Base-by-base conservation (phyloP, 1,140 invertebrate genomes). In the Hylyphantes graminicola region DNA sequence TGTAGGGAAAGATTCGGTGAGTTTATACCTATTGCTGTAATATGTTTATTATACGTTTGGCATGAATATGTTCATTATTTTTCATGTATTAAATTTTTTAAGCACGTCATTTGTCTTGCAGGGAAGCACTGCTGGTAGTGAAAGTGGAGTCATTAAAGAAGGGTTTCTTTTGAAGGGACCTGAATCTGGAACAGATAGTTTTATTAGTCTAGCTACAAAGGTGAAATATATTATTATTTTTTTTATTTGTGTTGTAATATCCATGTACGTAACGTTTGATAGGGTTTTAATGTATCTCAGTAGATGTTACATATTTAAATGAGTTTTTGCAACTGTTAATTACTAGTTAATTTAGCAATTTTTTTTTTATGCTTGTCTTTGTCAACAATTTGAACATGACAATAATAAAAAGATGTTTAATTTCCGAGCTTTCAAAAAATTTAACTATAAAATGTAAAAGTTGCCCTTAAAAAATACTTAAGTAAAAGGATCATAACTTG, bases 131-230 rank as follows among this genome's bases (percentile, higher is more conserved):
- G 21, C 53, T 63, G 82, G 73, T 15, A 85, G 74, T 77, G 82
- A 76, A 50, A 93, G 94, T 89, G 92, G 93, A 64, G 94, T 96
- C 76, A 94, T 94, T 50, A 97, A 96, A 90, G 94, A 96, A 90
- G 96, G 96, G 0, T 97, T 94, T 90, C 89, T 98, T 75, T 92
- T 96, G 88, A 97, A 97, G 91, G 96, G 96, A 54, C 95, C 96
- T 10, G 96, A 96, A 90, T 77, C 88, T 48, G 87, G 88, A 57
- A 94, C 89, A 9, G 89, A 90, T 75, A 90, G 89, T 81, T 90
- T 91, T 79, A 86, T 88, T 55, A 87, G 87, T 57, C 51, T 88
- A 8, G 87, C 87, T 54, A 90, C 90, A 19, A 88, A 89, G 88
- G 90, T 90, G 86, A 21, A 10, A 65, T 54, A 7, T 54, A 11